A percentile compares a stretch with the other conserved stretches of the same genome.
Evolutionary conservation across 2,113 vertebrate species (phyloP).

Genomic region (Hippocampus comes): DNA sequence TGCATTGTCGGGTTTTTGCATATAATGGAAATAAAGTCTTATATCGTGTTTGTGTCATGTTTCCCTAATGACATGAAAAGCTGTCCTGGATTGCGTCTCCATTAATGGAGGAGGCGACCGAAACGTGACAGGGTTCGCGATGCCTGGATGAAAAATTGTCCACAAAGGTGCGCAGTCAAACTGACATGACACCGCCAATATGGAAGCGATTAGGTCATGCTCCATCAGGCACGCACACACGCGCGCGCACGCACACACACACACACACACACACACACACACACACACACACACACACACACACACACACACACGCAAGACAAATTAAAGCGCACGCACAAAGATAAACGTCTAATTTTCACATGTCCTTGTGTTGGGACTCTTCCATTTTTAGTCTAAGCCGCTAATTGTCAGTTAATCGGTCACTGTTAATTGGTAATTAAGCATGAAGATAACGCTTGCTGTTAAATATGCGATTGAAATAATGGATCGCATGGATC

Average conservation of each 20-base stretch:
- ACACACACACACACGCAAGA: neutral
- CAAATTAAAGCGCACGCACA: constrained; percentile 5
- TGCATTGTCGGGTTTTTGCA: constrained; percentile 32
- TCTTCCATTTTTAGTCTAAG: constrained; percentile 28
- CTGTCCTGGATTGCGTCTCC: constrained; percentile 46
- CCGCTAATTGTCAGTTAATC: constrained; percentile 55
- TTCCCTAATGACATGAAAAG: constrained; percentile 63
- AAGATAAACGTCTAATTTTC: constrained; percentile 46
- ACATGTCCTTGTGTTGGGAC: constrained; percentile 32
- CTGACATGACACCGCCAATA: constrained; percentile 32
- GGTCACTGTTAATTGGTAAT: constrained; percentile 62
- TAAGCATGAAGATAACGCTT: constrained; percentile 53
- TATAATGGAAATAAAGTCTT: constrained; percentile 40
- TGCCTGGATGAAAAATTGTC: constrained; percentile 52
- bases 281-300: constrained; percentile 1
- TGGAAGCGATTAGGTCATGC: constrained; percentile 34
- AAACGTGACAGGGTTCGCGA: constrained; percentile 59
- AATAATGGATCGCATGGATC: constrained; percentile 44
- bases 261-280: neutral
- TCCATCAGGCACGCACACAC: constrained; percentile 19
- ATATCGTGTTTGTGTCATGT: constrained; percentile 61
- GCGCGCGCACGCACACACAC: neutral
- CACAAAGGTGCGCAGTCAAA: constrained; percentile 36
- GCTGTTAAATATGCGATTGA: constrained; percentile 49
- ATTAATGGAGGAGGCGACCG: constrained; percentile 61